A percentile compares a stretch with the other conserved stretches of the same genome.
These are phyloP conservation scores for Ciconia boyciana DNA, from an alignment of 2,113 vertebrate species.

Conservation along the genomic window DNA sequence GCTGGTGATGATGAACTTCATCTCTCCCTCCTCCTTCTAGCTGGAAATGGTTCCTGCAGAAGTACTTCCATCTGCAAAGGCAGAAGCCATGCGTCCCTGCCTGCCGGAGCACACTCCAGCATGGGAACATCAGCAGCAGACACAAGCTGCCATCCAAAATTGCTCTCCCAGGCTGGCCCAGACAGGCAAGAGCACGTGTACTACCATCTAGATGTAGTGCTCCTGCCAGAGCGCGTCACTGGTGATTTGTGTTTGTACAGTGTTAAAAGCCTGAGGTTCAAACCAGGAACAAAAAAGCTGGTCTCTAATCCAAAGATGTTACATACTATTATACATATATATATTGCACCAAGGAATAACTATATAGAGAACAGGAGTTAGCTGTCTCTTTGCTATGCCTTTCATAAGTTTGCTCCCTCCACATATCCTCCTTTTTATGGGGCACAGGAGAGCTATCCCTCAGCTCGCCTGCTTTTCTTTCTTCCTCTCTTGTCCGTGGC, in stretches of 20 bases:
- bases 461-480: slow-evolving; percentile 9
- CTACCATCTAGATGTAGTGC: not conserved
- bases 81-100: not conserved
- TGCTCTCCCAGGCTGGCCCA: not conserved
- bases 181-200: not conserved
- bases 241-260: not conserved
- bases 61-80: not conserved
- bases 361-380: not conserved
- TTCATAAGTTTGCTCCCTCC: slow-evolving; percentile 36
- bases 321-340: not conserved
- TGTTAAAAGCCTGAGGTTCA: not conserved
- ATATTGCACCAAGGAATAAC: not conserved
- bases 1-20: not conserved
- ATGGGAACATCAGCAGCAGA: not conserved
- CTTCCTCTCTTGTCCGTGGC: slow-evolving; percentile 16
- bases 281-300: not conserved
- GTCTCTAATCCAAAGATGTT: not conserved
- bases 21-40: not conserved
- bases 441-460: slow-evolving; percentile 45
- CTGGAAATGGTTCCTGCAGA: not conserved
- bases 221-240: not conserved
- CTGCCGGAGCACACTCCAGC: not conserved
- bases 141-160: not conserved
- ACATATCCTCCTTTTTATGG: slow-evolving; percentile 21
- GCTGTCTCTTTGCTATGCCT: slow-evolving; percentile 38